Conservation (phyloP, 2,888 invertebrate genomes). For the Heteromurus nitidus region DNA sequence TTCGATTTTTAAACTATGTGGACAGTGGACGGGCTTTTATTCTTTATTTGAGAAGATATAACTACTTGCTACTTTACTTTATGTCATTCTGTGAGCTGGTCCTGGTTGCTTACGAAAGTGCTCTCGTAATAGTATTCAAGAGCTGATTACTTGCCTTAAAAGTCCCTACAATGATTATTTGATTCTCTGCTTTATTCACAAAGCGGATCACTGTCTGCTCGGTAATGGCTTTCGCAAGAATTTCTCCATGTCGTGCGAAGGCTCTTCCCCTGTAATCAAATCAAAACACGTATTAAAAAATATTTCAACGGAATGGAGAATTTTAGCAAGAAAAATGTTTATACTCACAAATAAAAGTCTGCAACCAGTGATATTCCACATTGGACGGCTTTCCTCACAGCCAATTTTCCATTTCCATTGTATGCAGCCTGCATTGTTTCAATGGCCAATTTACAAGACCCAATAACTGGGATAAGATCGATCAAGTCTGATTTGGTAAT, state of each 20-base stretch:
- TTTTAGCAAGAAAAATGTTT: neutral
- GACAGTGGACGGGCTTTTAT: too few relatives aligned
- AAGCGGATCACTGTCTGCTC: conserved; percentile 58
- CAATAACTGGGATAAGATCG: conserved; percentile 65
- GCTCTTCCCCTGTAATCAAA: conserved; percentile 59
- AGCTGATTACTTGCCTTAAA: conserved; percentile 66
- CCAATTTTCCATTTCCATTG: conserved; percentile 50
- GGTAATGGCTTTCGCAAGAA: conserved; percentile 55
- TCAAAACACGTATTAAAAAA: neutral
- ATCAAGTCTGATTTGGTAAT: conserved; percentile 62
- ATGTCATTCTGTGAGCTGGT: too few relatives aligned
- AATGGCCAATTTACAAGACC: conserved; percentile 62
- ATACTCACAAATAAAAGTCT: conserved; percentile 63
- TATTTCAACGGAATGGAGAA: neutral
- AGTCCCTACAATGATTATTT: conserved; percentile 58
- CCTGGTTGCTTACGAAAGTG: conserved; percentile 49
- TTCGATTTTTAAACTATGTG: too few relatives aligned
- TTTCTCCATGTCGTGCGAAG: conserved; percentile 56
- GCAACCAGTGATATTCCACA: conserved; percentile 65
- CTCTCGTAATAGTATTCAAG: conserved; percentile 37
- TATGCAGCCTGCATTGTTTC: conserved; percentile 56
- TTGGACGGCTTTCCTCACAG: conserved; percentile 62
- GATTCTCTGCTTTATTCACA: conserved; percentile 63
- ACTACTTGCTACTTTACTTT: too few relatives aligned
- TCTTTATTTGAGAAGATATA: too few relatives aligned